phyloP scores from a whole-genome alignment of 2,888 invertebrate genomes.

The Tipula unca region DNA sequence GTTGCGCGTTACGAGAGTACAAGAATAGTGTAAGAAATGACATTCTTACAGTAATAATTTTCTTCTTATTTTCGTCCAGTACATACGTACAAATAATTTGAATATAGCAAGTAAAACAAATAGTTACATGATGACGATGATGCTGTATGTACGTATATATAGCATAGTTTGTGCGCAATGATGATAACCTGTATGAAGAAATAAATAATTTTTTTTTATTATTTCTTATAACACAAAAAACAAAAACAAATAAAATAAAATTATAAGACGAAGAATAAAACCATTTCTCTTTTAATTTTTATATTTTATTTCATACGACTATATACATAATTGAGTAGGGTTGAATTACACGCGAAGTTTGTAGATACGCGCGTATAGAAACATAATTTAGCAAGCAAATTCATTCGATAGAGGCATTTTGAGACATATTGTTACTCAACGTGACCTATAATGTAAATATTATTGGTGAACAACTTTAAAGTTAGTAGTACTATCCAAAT shows the following conservation, averaged over 20 bases:
- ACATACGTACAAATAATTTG: neutral
- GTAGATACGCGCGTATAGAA: too few relatives aligned
- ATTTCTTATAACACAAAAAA: neutral
- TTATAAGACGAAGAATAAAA: neutral
- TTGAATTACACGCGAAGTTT: neutral
- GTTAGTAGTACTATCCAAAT: too few relatives aligned
- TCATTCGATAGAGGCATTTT: too few relatives aligned
- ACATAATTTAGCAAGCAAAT: too few relatives aligned
- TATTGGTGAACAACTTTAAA: too few relatives aligned
- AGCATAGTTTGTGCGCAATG: neutral
- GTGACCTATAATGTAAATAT: too few relatives aligned
- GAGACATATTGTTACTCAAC: too few relatives aligned
- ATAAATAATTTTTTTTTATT: neutral
- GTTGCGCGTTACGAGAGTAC: neutral
- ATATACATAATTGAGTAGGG: neutral
- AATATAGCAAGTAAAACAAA: slow-evolving; percentile 8
- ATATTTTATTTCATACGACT: neutral
- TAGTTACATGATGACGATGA: neutral
- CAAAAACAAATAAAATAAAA: neutral
- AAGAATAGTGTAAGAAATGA: neutral
- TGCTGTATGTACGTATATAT: neutral
- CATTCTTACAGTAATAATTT: neutral
- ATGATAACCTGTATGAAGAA: neutral
- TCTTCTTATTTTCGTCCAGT: neutral
- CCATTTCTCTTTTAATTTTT: neutral